Base-by-base conservation (phyloP, 1,140 invertebrate species). In the Hesperophylax magnus region DNA sequence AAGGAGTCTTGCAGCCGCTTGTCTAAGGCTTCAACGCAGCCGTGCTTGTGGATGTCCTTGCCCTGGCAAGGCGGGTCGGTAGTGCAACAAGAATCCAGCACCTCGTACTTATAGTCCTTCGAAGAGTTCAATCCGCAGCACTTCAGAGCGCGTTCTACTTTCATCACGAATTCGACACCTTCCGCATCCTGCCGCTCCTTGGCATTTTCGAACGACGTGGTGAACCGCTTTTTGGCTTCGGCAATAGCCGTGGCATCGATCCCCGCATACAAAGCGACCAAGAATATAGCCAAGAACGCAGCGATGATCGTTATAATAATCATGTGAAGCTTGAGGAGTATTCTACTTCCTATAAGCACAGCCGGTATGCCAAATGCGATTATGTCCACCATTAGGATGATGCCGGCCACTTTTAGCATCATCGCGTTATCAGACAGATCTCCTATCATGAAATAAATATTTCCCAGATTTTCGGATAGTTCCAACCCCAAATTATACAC, bases 241-340 rank as follows among this genome's bases (percentile, higher is more conserved):
- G 47, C 15, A 9, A 72, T 72, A 27, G 20, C 27, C 0, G 8
- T 0, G 47, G 7, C 27, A 0, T 72, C 69, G 8, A 15, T 52
- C 9, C 69, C 69, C 3, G 11, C 11, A 22, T 72, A 72, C n/a
- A 72, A 7, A 11, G 6, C 47, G 9, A 52, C 56, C 5, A 72
- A n/a, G 15, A 72, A 53, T 6, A 72, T 3, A 2, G 52, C 52
- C 20, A 72, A 5, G 17, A 72, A 54, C 1, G 20, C 14, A 1
- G 52, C 47, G 9, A 72, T 8, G 20, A 24, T 3, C 7, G 27
- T 27, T 7, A 72, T 11, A 24, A 11, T 3, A 2, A 72, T 15
- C 69, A 72, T 72, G 69, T 72, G 69, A 8, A 72, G 0, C 15
- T 72, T 72, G 8, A 72, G 3, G 18, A 72, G n/a, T 3, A 18